A percentile compares a stretch with the other conserved stretches of the same genome.
Conservation (phyloP, 30 jellyfish, hydroid and myxozoan genomes). For the Catostylus mosaicus region DNA sequence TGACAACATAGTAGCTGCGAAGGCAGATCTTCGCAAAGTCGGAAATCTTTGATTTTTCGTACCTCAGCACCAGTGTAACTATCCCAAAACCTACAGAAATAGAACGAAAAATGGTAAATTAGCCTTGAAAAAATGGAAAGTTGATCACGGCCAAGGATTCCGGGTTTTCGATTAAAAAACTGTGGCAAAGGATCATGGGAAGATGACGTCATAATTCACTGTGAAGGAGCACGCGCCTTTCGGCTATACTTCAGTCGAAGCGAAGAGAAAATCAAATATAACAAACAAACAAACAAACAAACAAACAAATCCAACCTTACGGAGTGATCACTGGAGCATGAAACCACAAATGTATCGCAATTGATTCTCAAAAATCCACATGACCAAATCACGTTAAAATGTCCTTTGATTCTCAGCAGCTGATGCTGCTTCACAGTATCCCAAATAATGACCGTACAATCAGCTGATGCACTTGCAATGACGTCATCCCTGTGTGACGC, state of each 20-base stretch:
- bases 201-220: too few relatives aligned
- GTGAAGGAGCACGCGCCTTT: too few relatives aligned
- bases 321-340: constrained; percentile 71
- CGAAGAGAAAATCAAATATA: neutral
- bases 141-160: too few relatives aligned
- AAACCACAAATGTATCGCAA: neutral
- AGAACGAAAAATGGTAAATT: neutral
- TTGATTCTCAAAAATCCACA: constrained; percentile 36
- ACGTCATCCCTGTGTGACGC: constrained; percentile 47
- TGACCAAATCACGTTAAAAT: constrained; percentile 49
- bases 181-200: too few relatives aligned
- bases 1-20: constrained; percentile 52
- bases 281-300: too few relatives aligned
- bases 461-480: constrained; percentile 60
- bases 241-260: neutral
- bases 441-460: constrained; percentile 45
- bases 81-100: constrained; percentile 47
- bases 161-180: too few relatives aligned
- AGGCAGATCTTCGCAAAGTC: neutral
- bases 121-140: too few relatives aligned
- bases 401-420: constrained; percentile 28
- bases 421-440: neutral
- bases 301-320: constrained; percentile 7
- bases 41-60: constrained; percentile 15
- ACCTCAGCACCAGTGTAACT: constrained; percentile 21